A percentile compares a stretch with the other conserved stretches of the same genome.
phyloP scores from a whole-genome alignment of 2,888 invertebrate genomes.

The Melipona beecheii region DNA sequence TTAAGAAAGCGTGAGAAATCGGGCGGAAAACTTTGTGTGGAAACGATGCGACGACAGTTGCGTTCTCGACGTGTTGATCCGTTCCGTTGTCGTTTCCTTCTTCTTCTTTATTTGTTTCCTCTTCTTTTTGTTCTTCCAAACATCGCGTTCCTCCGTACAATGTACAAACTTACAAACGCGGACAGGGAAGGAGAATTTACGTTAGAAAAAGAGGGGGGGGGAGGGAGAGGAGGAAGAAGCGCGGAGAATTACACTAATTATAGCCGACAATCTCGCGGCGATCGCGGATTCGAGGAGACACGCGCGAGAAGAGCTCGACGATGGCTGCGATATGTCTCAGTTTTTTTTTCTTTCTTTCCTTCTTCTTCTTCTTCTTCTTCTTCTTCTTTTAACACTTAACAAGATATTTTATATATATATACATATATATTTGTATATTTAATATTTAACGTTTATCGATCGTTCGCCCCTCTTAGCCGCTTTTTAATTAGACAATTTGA shows the following conservation, averaged over 20 bases:
- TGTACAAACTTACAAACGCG: constrained; percentile 66
- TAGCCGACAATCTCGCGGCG: constrained; percentile 44
- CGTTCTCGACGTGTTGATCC: constrained; percentile 22
- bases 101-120: neutral
- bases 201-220: constrained; percentile 23
- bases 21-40: neutral
- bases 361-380: neutral
- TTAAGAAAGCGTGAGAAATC: neutral
- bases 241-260: constrained; percentile 34
- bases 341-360: neutral
- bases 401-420: constrained; percentile 46
- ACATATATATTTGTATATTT: constrained; percentile 19
- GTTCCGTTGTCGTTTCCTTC: neutral
- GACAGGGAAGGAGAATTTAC: constrained; percentile 1
- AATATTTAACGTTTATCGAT: constrained; percentile 57
- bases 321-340: constrained; percentile 65
- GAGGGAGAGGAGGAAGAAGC: neutral
- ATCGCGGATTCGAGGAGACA: constrained; percentile 41
- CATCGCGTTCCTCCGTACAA: constrained; percentile 9
- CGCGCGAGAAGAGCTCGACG: constrained; percentile 37
- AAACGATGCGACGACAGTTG: constrained; percentile 16
- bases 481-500: constrained; percentile 72
- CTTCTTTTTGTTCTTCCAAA: neutral
- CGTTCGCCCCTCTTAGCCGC: constrained; percentile 59
- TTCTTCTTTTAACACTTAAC: constrained; percentile 48